Evolutionary conservation across 92 coral and sea anemone genomes (phyloP).

Genomic region (Isaurus tuberculatus): DNA sequence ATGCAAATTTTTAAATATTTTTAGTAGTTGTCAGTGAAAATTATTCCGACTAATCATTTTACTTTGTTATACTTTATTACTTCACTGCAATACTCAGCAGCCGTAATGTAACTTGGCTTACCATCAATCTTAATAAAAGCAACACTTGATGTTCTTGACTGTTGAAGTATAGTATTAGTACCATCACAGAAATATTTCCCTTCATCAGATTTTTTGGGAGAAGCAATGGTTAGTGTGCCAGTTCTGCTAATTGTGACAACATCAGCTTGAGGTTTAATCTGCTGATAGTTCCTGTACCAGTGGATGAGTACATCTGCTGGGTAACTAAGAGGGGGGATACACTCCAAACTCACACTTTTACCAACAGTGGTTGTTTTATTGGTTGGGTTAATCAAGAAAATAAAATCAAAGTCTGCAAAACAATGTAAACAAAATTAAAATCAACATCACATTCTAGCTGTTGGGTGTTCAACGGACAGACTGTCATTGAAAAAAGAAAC

Average conservation of each 20-base stretch:
- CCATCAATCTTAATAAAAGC: slow-evolving; percentile 88
- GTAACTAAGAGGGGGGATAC: slow-evolving; percentile 83
- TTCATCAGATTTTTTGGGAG: slow-evolving; percentile 86
- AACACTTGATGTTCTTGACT: slow-evolving; percentile 70
- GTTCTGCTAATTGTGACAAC: slow-evolving; percentile 64
- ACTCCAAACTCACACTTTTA: slow-evolving; percentile 61
- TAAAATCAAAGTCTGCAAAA: slow-evolving; percentile 81
- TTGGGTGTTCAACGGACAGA: neutral
- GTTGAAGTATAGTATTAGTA: slow-evolving; percentile 54
- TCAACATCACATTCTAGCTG: neutral
- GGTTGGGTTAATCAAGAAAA: slow-evolving; percentile 71
- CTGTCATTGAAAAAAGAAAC: no score
- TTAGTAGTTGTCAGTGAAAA: no score
- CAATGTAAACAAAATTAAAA: neutral
- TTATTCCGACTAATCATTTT: no score
- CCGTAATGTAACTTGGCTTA: slow-evolving; percentile 39
- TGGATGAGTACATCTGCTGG: slow-evolving; percentile 72
- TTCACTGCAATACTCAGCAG: no score
- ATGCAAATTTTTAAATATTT: no score
- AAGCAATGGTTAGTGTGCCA: slow-evolving; percentile 74
- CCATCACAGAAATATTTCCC: slow-evolving; percentile 94
- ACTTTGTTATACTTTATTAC: neutral
- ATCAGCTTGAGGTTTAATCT: slow-evolving; percentile 58
- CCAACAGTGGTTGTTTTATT: slow-evolving; percentile 83
- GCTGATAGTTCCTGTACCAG: slow-evolving; percentile 89